Base-by-base conservation (phyloP, 2,888 invertebrate genomes). In the Aphidius colemani region DNA sequence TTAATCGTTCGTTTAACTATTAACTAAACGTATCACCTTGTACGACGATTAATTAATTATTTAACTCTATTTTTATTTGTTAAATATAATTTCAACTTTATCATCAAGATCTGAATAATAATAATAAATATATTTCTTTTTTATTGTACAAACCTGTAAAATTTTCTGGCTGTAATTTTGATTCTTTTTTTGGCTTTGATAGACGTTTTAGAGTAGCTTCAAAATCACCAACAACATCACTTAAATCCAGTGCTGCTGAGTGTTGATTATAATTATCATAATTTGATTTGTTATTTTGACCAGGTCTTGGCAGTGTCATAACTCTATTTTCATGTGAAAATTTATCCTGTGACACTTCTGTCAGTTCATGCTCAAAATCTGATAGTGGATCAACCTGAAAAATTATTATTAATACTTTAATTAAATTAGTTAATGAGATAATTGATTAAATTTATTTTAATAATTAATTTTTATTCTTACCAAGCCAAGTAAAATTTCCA, bases 401-500 rank as follows among this genome's bases (percentile, higher is more conserved):
- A 45, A 61, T 59, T 66, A 68, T 61, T 57, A 49, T 18, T 18
- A 2, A 18, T 18, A 18, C 2, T 18, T 18, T 18, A 18, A 18
- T 18, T 18, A 18, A 13, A 13, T 13, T 13, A 13, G 13, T 63
- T 49, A 59, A 59, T 59, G 39, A 48, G 53, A 60, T 61, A 10
- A 55, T 44, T 59, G 59, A 62, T 63, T 66, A 49, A 49, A 43
- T 50, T 4, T n/a, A n/a, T 41, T 50, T 40, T 9, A 5, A 43
- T 43, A 60, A 57, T 63, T 56, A 13, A 48, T 60, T 13, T 45
- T 7, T 18, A 11, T 13, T 8, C 50, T 72, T 72, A 79, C 80
- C 74, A 82, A 68, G 7, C 91, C 91, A 57, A 91, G 82, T 74
- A 91, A 85, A 66, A 91, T 89, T 82, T 93, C 93, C 89, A 93